Conservation (phyloP, 2,113 vertebrate species). For the Patagioenas fasciata region DNA sequence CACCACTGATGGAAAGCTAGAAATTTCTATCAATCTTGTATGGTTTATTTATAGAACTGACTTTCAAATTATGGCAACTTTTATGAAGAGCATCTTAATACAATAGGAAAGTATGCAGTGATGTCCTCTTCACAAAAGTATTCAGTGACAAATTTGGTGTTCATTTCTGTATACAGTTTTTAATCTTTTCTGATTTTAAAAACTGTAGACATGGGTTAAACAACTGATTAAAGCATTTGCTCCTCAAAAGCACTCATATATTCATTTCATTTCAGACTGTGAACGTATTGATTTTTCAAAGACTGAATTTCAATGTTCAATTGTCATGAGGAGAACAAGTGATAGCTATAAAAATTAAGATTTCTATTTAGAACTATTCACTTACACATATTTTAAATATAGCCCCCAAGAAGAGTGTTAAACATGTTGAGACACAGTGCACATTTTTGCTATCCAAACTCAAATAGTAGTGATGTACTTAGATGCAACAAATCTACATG, state of each 20-base stretch:
- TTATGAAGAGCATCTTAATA: not conserved
- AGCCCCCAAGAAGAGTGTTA: not conserved
- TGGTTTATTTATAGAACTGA: not conserved
- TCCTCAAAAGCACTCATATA: not conserved
- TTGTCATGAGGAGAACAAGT: not conserved
- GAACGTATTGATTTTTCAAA: not conserved
- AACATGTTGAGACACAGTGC: not conserved
- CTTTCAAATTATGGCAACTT: not conserved
- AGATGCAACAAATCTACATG: not conserved
- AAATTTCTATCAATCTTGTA: not conserved
- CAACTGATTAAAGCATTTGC: not conserved
- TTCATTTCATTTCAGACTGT: not conserved
- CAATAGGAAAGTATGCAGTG: not conserved
- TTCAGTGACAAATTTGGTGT: not conserved
- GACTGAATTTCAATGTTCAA: not conserved
- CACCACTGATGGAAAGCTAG: not conserved
- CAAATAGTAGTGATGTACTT: not conserved
- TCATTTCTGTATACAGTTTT: not conserved
- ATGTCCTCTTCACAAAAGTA: accelerated
- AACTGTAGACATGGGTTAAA: not conserved
- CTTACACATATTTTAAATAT: not conserved
- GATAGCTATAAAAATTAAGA: not conserved
- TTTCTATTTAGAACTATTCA: not conserved
- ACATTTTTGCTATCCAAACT: not conserved
- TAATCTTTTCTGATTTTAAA: not conserved